Evolutionary conservation across 2,797 vertebrate species (phyloP).

Genomic region (Spinus pinus): DNA sequence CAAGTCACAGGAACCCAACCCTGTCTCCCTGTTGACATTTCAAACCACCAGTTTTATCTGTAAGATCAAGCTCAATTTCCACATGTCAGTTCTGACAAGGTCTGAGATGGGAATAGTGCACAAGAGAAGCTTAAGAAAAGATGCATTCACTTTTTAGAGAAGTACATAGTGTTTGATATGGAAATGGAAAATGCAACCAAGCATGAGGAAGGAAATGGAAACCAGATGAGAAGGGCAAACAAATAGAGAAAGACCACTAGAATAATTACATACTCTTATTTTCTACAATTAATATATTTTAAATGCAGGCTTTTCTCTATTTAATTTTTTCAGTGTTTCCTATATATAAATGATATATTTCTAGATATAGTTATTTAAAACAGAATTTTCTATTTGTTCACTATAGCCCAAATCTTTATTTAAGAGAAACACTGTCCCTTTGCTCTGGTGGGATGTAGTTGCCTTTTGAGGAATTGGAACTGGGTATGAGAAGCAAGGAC

Average conservation of each 20-base stretch:
- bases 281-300: background rate
- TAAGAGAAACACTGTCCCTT: background rate
- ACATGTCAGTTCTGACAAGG: background rate
- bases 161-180: accelerated
- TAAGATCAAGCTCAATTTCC: background rate
- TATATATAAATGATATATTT: background rate
- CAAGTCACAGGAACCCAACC: background rate
- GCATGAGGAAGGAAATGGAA: background rate
- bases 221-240: background rate
- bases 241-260: background rate
- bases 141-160: background rate
- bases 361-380: background rate
- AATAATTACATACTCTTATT: background rate
- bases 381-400: background rate
- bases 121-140: background rate
- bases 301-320: background rate
- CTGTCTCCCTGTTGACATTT: background rate
- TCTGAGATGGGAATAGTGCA: background rate
- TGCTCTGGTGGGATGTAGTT: background rate
- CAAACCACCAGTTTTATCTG: background rate
- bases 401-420: background rate
- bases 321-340: background rate
- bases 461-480: background rate
- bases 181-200: background rate
- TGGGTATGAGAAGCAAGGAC: background rate